Evolutionary conservation across 2,113 vertebrate species (phyloP), one percentile per base, ranked within the genome.

Genomic region (Sitta europaea): DNA sequence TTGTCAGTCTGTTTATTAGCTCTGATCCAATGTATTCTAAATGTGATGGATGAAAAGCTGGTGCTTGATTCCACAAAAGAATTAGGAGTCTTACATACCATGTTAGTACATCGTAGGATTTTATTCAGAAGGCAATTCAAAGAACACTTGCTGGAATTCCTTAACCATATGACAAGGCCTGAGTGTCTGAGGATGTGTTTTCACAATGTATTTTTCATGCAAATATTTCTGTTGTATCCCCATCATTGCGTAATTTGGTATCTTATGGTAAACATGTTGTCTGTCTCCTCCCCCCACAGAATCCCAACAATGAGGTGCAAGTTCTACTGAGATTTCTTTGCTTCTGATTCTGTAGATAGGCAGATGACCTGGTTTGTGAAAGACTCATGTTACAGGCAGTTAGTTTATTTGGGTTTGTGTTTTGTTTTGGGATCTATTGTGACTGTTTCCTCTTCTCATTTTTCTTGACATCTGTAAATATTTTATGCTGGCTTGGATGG

Each of bases 321-420:
- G 35, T 72, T 80, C 58, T 90, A 3, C 38, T 75, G 61, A 71
- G 33, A 27, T 90, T 58, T 74, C 70, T 82, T 71, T 86, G 42
- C 59, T 84, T 86, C 80, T 87, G 90, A 55, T 47, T 81, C 55
- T 40, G 24, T 71, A 63, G 73, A 47, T 43, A 67, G 76, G 80
- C 73, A 91, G 76, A n/a, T 78, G 77, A 61, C 61, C 65, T 91
- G 47, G 35, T 87, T 94, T 71, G 33, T 29, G 61, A 47, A 70
- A 47, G 43, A 51, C 59, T 91, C 0, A 0, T 0, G 0, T 75
- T 92, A 55, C 22, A 13, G 7, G 3, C 73, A 71, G 27, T 81
- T 47, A 29, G 40, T 83, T 68, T 48, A 40, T 68, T 91, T 57
- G 20, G 5, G 82, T 79, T 59, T 59, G 7, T 62, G 35, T 79